A percentile compares a stretch with the other conserved stretches of the same genome.
Conservation (phyloP, 2,113 vertebrate genomes). For the Nothocercus nigrocapillus region DNA sequence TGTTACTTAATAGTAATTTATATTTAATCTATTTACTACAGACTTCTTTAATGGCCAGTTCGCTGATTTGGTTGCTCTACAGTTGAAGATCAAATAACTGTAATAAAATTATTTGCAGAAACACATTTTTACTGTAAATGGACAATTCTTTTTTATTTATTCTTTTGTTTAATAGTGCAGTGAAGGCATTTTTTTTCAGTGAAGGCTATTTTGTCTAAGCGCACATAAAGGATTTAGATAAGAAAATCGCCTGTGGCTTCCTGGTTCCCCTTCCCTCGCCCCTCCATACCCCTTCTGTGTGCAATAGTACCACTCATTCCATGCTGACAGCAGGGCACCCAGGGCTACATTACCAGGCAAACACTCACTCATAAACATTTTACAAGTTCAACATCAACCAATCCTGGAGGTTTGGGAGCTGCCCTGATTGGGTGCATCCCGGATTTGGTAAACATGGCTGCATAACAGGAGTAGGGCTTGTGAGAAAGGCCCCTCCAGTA, state of each 20-base stretch:
- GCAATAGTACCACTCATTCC: constrained; percentile 40
- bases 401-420: constrained; percentile 15
- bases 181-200: not conserved
- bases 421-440: constrained; percentile 28
- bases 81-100: not conserved
- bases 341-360: constrained; percentile 61
- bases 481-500: not conserved
- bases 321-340: constrained; percentile 59
- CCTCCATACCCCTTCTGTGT: not conserved
- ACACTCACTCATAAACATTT: constrained; percentile 74
- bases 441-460: constrained; percentile 60
- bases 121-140: not conserved
- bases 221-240: not conserved
- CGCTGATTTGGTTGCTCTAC: not conserved
- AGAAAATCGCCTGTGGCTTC: not conserved
- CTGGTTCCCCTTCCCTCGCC: not conserved
- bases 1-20: not conserved
- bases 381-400: constrained; percentile 64
- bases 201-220: not conserved
- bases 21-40: not conserved
- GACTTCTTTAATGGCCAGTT: constrained; percentile 12
- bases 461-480: constrained; percentile 54
- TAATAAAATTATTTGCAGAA: not conserved
- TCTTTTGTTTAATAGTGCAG: not conserved
- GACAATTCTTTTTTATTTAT: not conserved